Conservation (phyloP, 2,888 invertebrate genomes). For the Girardia tigrina region DNA sequence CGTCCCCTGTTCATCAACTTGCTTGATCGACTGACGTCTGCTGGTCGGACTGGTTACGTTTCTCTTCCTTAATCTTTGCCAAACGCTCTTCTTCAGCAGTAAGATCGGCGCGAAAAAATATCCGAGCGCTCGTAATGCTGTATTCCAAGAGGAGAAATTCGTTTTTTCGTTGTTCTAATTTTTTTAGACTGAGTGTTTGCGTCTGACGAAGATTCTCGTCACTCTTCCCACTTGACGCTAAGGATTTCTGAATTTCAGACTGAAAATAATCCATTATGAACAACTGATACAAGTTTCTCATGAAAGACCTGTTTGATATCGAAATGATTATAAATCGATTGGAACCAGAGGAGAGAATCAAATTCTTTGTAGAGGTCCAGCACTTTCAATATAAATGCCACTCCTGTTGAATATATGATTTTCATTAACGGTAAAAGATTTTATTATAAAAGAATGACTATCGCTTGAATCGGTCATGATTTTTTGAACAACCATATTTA, state of each 20-base stretch:
- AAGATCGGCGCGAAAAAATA: conserved; percentile 66
- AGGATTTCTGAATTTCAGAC: neutral
- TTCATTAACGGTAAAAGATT: no score
- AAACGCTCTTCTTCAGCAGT: conserved; percentile 44
- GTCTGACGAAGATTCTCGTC: conserved; percentile 82
- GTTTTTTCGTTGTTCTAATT: conserved; percentile 63
- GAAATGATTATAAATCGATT: conserved; percentile 66
- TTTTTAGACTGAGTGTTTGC: conserved; percentile 62
- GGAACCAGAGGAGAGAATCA: conserved; percentile 86
- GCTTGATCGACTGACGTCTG: neutral
- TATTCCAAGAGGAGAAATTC: conserved; percentile 80
- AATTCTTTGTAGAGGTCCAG: conserved; percentile 72
- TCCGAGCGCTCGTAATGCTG: conserved; percentile 78
- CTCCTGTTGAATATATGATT: no score
- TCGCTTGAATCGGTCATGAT: no score
- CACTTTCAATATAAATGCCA: conserved; percentile 77
- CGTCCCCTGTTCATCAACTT: neutral
- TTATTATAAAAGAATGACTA: no score
- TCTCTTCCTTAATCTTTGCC: neutral
- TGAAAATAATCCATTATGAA: neutral
- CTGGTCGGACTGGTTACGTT: neutral
- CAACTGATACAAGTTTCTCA: no score
- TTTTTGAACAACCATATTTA: no score
- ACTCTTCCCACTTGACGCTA: conserved; percentile 38
- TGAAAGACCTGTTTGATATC: conserved; percentile 40